phyloP scores from a whole-genome alignment of 2,113 vertebrate species.

The Erpornis zantholeuca region DNA sequence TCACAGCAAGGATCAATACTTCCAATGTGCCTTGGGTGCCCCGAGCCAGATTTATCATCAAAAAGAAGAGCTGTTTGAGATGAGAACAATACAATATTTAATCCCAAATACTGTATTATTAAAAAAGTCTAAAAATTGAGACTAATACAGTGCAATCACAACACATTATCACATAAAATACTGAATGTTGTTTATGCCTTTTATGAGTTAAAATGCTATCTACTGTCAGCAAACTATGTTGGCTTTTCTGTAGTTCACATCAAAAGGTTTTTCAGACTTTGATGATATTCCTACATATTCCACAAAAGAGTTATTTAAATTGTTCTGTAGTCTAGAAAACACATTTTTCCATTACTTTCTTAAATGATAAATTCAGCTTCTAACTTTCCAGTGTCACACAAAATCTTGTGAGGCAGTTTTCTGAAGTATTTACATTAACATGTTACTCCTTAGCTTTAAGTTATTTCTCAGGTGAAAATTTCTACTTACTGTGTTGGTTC shows the following conservation, averaged over 20 bases:
- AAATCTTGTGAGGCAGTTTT: neutral
- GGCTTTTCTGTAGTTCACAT: neutral
- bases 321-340: neutral
- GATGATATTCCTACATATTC: neutral
- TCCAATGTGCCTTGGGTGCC: constrained; percentile 93
- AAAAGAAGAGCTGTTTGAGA: constrained; percentile 88
- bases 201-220: neutral
- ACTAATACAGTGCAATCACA: neutral
- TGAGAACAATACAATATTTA: neutral
- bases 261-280: neutral
- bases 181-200: neutral
- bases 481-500: constrained; percentile 96
- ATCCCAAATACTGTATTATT: neutral
- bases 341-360: neutral
- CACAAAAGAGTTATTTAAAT: neutral
- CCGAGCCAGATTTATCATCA: constrained; percentile 82
- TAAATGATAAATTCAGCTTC: neutral
- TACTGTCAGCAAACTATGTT: neutral
- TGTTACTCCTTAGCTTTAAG: neutral
- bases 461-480: neutral
- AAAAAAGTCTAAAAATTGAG: neutral
- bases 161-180: neutral
- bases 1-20: constrained; percentile 96
- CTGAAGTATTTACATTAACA: neutral
- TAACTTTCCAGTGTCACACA: neutral